Conservation (phyloP, 2,888 invertebrate species). For the Helobdella robusta region DNA sequence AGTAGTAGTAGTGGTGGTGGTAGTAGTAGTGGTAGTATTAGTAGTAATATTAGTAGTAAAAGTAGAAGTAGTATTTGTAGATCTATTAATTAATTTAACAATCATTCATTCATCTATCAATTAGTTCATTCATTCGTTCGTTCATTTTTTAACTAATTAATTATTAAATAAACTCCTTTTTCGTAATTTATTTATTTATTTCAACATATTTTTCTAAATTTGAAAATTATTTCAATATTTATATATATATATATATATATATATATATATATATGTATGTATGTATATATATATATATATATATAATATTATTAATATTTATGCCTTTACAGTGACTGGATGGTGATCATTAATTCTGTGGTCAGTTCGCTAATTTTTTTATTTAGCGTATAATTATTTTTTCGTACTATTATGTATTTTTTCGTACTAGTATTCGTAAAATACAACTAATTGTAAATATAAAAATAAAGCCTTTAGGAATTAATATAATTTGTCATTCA, state of each 20-base stretch:
- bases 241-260: not conserved
- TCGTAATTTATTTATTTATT: not conserved
- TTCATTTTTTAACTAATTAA: not conserved
- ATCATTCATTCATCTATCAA: not conserved
- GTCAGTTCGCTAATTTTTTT: no score
- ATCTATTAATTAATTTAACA: not conserved
- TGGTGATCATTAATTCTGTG: conserved; percentile 26
- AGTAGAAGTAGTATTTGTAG: not conserved
- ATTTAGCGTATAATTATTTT: no score
- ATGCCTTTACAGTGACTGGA: conserved; percentile 26
- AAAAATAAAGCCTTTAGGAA: no score
- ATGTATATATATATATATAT: not conserved
- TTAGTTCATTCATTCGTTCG: not conserved
- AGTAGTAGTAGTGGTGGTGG: not conserved
- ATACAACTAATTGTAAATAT: no score
- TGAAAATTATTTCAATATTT: not conserved
- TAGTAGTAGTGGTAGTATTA: not conserved
- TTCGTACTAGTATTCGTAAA: no score
- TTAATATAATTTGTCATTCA: no score
- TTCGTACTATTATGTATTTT: no score
- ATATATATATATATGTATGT: not conserved
- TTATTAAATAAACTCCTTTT: not conserved
- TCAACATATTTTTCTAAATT: not conserved
- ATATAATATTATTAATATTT: not conserved
- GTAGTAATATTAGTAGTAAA: not conserved